Evolutionary conservation across 2,113 vertebrate species (phyloP).

Genomic region (Solenodon paradoxus): DNA sequence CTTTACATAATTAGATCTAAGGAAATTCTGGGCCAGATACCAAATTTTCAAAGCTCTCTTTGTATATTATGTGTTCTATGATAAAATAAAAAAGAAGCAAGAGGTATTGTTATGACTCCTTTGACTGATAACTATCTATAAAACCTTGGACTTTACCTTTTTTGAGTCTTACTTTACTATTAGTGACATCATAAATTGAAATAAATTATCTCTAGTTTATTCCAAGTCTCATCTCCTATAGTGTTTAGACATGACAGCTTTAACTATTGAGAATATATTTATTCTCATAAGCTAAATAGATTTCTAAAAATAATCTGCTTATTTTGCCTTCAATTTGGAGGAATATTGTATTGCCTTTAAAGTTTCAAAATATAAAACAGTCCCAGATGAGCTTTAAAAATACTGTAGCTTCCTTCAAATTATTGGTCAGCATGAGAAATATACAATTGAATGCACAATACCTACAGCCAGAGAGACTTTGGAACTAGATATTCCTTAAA

Average conservation of each 20-base stretch:
- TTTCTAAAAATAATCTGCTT: background rate
- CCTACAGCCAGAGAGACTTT: background rate
- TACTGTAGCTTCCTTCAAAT: background rate
- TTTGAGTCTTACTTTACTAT: background rate
- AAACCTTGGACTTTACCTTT: background rate
- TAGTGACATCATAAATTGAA: background rate
- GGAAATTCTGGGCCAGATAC: background rate
- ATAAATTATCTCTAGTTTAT: background rate
- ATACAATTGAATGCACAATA: background rate
- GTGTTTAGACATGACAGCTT: background rate
- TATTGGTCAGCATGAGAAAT: background rate
- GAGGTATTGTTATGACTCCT: background rate
- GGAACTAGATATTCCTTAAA: background rate
- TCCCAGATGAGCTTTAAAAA: background rate
- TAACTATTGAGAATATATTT: background rate
- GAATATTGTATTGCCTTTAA: background rate
- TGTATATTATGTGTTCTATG: background rate
- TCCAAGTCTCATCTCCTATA: background rate
- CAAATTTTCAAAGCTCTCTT: background rate
- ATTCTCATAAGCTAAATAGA: background rate
- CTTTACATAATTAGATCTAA: background rate
- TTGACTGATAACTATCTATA: background rate
- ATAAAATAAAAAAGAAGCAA: background rate
- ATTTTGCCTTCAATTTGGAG: background rate
- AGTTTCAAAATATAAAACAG: background rate